Conservation (phyloP, 2,888 invertebrate species). For the Busseola fusca region DNA sequence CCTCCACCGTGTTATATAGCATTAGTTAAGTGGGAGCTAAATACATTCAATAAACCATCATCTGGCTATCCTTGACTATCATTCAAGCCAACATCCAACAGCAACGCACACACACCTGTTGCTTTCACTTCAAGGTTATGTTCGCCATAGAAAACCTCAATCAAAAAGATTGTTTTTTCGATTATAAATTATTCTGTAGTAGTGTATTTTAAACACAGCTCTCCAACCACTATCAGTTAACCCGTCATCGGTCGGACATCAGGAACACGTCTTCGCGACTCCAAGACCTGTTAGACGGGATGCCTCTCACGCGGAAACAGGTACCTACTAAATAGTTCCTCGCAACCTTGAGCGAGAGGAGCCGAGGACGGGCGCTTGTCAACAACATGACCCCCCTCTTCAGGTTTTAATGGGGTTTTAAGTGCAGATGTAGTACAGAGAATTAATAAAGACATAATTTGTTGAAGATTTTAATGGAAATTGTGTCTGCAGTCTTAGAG, state of each 20-base stretch:
- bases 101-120: too few relatives aligned
- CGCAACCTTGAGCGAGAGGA: slow-evolving; percentile 34
- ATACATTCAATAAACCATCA: too few relatives aligned
- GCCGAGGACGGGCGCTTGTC: slow-evolving; percentile 49
- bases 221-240: slow-evolving; percentile 35
- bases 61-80: too few relatives aligned
- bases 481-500: too few relatives aligned
- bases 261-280: slow-evolving; percentile 16
- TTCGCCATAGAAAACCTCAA: neutral
- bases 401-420: slow-evolving; percentile 26
- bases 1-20: too few relatives aligned
- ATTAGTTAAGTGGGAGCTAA: too few relatives aligned
- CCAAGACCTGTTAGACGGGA: slow-evolving; percentile 56
- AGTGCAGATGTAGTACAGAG: neutral
- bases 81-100: too few relatives aligned
- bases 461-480: neutral
- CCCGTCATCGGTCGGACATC: slow-evolving; percentile 20
- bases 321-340: slow-evolving; percentile 58
- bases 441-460: neutral
- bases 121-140: too few relatives aligned
- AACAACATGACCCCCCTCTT: slow-evolving; percentile 21
- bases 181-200: neutral
- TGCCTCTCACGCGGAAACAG: slow-evolving; percentile 62
- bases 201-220: neutral
- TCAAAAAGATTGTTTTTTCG: neutral